phyloP scores from a whole-genome alignment of 2,797 vertebrate genomes.

The Eulemur albifrons region DNA sequence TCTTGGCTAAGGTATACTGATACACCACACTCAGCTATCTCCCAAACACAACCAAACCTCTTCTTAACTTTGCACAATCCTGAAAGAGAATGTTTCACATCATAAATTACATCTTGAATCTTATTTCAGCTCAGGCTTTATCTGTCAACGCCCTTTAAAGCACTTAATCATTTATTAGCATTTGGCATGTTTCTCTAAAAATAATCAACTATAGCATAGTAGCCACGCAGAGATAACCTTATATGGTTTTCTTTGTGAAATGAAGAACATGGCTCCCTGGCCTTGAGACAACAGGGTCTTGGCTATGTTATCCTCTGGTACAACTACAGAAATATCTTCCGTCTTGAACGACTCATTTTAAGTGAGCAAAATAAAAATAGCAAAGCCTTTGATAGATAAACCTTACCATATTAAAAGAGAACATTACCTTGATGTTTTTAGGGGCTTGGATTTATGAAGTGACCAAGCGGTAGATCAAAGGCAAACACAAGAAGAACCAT shows the following conservation, averaged over 20 bases:
- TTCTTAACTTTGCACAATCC: conserved; percentile 29
- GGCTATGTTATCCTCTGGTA: neutral
- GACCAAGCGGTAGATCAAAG: conserved; percentile 34
- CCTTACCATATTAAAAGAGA: neutral
- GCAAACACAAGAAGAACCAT: neutral
- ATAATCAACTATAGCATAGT: conserved; percentile 65
- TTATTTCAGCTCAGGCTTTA: conserved; percentile 59
- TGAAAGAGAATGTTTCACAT: conserved; percentile 67
- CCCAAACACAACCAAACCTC: conserved; percentile 43
- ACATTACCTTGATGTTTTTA: conserved; percentile 27
- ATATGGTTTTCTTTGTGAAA: conserved; percentile 64
- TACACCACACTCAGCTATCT: neutral
- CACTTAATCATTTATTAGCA: conserved; percentile 73
- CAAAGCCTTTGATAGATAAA: conserved; percentile 49
- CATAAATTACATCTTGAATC: conserved; percentile 69
- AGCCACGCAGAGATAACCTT: conserved; percentile 50
- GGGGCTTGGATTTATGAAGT: neutral
- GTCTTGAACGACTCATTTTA: conserved; percentile 23
- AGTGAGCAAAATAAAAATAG: conserved; percentile 18
- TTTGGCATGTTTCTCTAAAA: conserved; percentile 75
- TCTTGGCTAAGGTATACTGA: neutral
- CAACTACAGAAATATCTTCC: conserved; percentile 40
- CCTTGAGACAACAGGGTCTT: conserved; percentile 17
- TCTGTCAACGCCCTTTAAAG: conserved; percentile 66
- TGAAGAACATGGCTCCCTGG: conserved; percentile 42